These are phyloP conservation scores for Polietes domitor DNA, from an alignment of 2,888 invertebrate species.

Conservation along the genomic window DNA sequence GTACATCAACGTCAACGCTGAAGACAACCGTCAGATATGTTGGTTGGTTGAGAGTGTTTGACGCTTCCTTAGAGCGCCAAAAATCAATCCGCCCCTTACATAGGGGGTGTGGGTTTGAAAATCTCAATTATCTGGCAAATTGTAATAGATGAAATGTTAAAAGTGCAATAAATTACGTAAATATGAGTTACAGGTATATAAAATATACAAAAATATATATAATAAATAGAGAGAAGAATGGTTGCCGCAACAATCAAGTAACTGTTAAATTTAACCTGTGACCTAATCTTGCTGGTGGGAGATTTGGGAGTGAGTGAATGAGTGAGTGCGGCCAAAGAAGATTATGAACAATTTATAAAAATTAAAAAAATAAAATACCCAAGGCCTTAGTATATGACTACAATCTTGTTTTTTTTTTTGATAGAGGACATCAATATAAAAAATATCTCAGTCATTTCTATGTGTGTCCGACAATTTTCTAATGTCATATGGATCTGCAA, in stretches of 20 bases:
- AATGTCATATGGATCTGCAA: no score
- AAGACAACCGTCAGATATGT: neutral
- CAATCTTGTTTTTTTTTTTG: no score
- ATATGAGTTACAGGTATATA: neutral
- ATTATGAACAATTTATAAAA: no score
- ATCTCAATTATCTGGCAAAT: neutral
- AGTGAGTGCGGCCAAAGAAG: no score
- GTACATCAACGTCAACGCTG: slow-evolving; percentile 17
- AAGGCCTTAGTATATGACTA: no score
- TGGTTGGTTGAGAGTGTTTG: neutral
- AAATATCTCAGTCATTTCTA: no score
- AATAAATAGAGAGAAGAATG: neutral
- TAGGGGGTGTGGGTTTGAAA: neutral
- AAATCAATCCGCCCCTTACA: neutral
- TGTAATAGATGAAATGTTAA: neutral
- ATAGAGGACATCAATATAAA: no score
- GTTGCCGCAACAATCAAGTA: neutral
- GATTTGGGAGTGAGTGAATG: no score
- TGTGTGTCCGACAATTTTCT: no score
- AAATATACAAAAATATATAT: neutral
- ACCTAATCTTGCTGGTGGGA: neutral
- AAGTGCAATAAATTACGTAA: neutral
- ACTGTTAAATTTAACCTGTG: neutral
- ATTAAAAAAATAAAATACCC: no score
- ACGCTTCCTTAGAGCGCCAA: neutral